A percentile compares a stretch with the other conserved stretches of the same genome.
Conservation (phyloP, 2,888 invertebrate genomes). For the Brachypalpus laphriformis region DNA sequence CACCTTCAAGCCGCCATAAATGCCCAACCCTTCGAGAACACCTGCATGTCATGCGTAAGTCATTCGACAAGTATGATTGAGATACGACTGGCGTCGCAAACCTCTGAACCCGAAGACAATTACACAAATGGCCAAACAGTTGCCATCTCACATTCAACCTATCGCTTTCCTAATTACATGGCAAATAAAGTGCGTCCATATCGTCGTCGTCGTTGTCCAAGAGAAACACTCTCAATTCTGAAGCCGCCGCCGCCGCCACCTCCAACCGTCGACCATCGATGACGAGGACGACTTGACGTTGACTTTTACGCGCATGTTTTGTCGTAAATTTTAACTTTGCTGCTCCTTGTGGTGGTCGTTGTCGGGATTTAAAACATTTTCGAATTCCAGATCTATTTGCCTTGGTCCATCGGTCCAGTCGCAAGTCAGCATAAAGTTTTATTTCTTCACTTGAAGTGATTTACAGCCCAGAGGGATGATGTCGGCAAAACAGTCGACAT, state of each 20-base stretch:
- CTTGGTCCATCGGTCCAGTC: slow-evolving; percentile 26
- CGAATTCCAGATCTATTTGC: slow-evolving; percentile 42
- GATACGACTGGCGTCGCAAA: slow-evolving; percentile 61
- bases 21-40: slow-evolving; percentile 44
- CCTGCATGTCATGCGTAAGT: slow-evolving; percentile 56
- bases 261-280: background rate
- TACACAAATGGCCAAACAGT: slow-evolving; percentile 62
- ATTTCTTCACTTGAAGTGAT: slow-evolving; percentile 71
- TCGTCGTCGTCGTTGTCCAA: background rate
- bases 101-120: slow-evolving; percentile 62
- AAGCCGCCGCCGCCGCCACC: slow-evolving; percentile 8
- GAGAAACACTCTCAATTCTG: slow-evolving; percentile 28
- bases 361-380: background rate
- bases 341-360: slow-evolving; percentile 28
- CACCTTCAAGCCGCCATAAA: slow-evolving; percentile 13
- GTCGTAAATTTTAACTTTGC: slow-evolving; percentile 59
- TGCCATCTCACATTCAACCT: slow-evolving; percentile 64
- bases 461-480: slow-evolving; percentile 47
- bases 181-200: slow-evolving; percentile 63
- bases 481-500: slow-evolving; percentile 16
- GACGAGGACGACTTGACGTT: slow-evolving; percentile 44
- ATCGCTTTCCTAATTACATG: slow-evolving; percentile 71
- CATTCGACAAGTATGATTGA: slow-evolving; percentile 66
- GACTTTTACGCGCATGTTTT: slow-evolving; percentile 62
- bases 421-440: slow-evolving; percentile 48